phyloP scores from a whole-genome alignment of 2,113 vertebrate genomes.

The Dipodomys spectabilis region DNA sequence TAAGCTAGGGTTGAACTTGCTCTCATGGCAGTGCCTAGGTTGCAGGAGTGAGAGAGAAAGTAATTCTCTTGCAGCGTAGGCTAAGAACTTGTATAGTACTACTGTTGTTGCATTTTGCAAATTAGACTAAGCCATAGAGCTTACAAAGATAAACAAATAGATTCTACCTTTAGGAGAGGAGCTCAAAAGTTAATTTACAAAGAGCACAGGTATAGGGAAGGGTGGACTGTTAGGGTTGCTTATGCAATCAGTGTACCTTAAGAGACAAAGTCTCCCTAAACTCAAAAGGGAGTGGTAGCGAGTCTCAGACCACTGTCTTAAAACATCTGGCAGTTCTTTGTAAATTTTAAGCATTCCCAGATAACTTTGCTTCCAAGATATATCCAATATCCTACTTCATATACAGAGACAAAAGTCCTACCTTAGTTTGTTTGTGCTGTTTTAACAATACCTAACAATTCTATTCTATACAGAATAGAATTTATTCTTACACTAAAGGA shows the following conservation, averaged over 20 bases:
- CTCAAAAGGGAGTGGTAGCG: not conserved
- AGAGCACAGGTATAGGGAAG: constrained; percentile 1
- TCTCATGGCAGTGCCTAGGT: not conserved
- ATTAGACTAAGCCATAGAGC: constrained; percentile 5
- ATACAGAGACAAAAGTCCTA: not conserved
- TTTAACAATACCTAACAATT: not conserved
- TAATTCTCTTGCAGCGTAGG: not conserved
- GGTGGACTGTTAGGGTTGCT: not conserved
- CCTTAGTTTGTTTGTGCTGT: not conserved
- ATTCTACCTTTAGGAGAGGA: not conserved
- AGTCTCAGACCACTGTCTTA: not conserved
- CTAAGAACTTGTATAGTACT: constrained; percentile 13
- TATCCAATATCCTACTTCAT: not conserved
- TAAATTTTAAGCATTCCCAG: not conserved
- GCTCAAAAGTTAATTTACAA: not conserved
- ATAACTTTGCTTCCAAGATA: not conserved
- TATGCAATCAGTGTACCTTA: not conserved
- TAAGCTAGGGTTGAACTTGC: not conserved
- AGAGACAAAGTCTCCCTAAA: constrained; percentile 12
- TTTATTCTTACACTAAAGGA: not conserved
- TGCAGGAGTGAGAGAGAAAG: not conserved
- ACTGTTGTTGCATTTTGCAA: not conserved
- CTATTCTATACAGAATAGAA: not conserved
- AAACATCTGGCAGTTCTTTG: not conserved
- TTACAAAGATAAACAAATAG: not conserved